Conservation (phyloP, 2,113 vertebrate genomes). For the Stigmatopora argus region DNA sequence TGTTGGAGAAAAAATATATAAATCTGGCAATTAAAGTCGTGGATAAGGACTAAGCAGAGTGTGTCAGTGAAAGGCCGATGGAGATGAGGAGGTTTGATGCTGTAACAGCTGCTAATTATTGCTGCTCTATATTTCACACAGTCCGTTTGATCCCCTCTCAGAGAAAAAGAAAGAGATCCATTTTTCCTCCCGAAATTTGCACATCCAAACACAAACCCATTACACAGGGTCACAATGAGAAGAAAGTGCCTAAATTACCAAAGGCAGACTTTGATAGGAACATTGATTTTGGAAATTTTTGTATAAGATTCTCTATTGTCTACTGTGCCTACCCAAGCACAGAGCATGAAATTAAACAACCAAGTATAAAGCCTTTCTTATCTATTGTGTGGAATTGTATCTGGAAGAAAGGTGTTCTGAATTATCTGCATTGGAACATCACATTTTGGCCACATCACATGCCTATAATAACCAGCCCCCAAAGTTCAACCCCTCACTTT, state of each 20-base stretch:
- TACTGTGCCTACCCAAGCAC: neutral
- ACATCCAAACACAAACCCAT: constrained; percentile 18
- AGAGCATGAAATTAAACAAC: neutral
- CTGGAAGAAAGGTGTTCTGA: neutral
- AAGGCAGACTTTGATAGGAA: neutral
- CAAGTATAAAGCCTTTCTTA: neutral
- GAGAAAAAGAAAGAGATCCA: constrained; percentile 55
- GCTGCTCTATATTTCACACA: constrained; percentile 69
- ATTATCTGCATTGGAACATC: neutral
- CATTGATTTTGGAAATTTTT: neutral
- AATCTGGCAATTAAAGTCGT: constrained; percentile 39
- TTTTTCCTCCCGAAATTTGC: constrained; percentile 35
- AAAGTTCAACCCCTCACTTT: too few relatives aligned
- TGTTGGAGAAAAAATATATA: constrained; percentile 23
- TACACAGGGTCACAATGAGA: constrained; percentile 51
- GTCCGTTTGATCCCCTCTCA: constrained; percentile 73
- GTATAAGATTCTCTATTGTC: neutral
- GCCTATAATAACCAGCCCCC: too few relatives aligned
- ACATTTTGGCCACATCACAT: neutral
- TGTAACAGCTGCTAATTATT: constrained; percentile 76
- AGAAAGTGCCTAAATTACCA: constrained; percentile 55
- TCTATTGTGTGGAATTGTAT: neutral
- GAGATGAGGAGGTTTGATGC: constrained; percentile 61
- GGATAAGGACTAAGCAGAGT: constrained; percentile 30
- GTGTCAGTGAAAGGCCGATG: constrained; percentile 21